Percentiles rank a stretch among this genome's conserved stretches.
These are phyloP conservation scores for Syngnathoides biaculeatus DNA, from an alignment of 2,113 vertebrate species.

Conservation along the genomic window DNA sequence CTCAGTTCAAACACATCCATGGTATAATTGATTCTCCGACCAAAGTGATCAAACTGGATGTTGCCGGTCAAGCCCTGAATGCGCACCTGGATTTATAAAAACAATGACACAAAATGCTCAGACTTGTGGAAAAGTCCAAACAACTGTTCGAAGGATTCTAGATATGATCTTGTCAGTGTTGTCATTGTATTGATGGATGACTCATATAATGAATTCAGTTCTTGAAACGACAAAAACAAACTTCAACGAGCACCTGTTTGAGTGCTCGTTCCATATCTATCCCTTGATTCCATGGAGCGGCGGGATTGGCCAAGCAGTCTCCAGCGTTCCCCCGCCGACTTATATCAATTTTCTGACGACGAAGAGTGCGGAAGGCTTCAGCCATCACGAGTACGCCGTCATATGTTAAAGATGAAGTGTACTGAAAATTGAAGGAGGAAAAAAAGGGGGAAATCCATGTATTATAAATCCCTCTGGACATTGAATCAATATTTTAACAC, in stretches of 20 bases:
- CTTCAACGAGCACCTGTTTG: slow-evolving; percentile 83
- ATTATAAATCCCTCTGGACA: not conserved
- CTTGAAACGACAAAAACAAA: not conserved
- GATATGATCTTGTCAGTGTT: not conserved
- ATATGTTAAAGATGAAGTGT: slow-evolving; percentile 94
- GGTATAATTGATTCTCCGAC: slow-evolving; percentile 93
- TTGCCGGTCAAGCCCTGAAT: slow-evolving; percentile 97
- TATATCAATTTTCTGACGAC: slow-evolving; percentile 96
- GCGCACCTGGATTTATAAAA: slow-evolving; percentile 78
- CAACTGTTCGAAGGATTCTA: not conserved
- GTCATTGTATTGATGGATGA: not conserved
- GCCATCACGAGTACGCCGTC: slow-evolving; percentile 98
- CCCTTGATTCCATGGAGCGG: slow-evolving; percentile 97
- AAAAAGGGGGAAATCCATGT: not conserved
- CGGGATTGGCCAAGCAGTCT: slow-evolving; percentile 96
- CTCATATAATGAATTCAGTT: not conserved
- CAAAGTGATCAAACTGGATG: slow-evolving; percentile 96
- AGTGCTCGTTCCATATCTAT: slow-evolving; percentile 99
- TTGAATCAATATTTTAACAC: no score
- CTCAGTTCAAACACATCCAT: slow-evolving; percentile 98
- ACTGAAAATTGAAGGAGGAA: slow-evolving; percentile 67
- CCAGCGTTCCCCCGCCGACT: slow-evolving; percentile 97
- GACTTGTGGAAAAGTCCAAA: not conserved
- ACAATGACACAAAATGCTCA: not conserved
- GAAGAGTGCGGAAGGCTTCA: slow-evolving; percentile 94